Base-by-base conservation (phyloP, 2,888 invertebrate genomes). In the Trichogramma dendrolimi region DNA sequence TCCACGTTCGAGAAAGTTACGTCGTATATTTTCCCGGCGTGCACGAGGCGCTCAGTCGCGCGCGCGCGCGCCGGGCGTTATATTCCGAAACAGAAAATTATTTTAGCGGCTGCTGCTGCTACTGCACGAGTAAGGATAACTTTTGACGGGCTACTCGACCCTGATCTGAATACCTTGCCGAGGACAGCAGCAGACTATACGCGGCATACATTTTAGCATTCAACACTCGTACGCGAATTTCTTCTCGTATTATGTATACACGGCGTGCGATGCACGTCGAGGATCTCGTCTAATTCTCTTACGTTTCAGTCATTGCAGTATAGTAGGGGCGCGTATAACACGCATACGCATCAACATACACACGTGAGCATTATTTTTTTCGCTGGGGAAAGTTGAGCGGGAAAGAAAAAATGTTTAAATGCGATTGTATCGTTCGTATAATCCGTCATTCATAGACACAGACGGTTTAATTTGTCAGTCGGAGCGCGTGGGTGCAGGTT, bases 61-160 rank as follows among this genome's bases (percentile, higher is more conserved):
- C 27, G 42, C 52, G 40, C 60, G 54, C 62, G 56, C 50, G 57
- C 51, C 67, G 64, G 11, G 39, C 57, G 58, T 68, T 71, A 72
- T 27, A 27, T 70, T 72, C 69, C 68, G 70, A 68, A 71, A 69
- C 67, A 55, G 66, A 64, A 71, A 71, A 73, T 74, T 72, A 73
- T 71, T 73, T 72, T 66, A 66, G 64, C 67, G 64, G 55, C 63
- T 63, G 11, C 42, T 67, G 62, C 67, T 60, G 66, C 58, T 69
- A 72, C 68, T 72, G 27, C 27, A 27, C 27, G 27, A 27, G 27
- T 2, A 27, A 27, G 27, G 27, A 27, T 27, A 27, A 27, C 27
- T 27, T 27, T 27, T 27, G 27, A 27, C 27, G 27, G 27, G 10
- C 27, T 27, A 62, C 64, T 52, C 58, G 49, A 38, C 55, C 60